Percentiles rank a stretch among this genome's conserved stretches.
These are phyloP conservation scores for Chironomus tentans DNA, from an alignment of 2,888 invertebrate species.

Conservation along the genomic window DNA sequence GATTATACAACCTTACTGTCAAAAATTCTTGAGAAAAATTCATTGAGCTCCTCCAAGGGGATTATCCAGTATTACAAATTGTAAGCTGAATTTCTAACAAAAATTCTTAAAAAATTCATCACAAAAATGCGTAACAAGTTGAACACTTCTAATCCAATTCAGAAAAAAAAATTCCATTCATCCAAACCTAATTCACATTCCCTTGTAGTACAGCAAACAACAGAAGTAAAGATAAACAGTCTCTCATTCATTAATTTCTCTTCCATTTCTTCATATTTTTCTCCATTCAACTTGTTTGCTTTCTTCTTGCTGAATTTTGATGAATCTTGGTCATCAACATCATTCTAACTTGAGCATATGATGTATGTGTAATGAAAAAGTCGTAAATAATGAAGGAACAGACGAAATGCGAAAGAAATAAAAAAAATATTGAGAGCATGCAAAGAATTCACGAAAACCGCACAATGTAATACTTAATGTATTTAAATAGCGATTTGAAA, in stretches of 20 bases:
- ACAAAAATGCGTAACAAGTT: too few species aligned
- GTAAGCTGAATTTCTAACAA: too few species aligned
- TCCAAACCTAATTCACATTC: too few species aligned
- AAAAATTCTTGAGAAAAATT: too few species aligned
- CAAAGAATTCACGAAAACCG: not conserved
- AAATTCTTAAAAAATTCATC: too few species aligned
- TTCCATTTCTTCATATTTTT: not conserved
- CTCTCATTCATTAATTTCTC: not conserved
- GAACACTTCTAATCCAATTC: too few species aligned
- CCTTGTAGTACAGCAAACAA: not conserved
- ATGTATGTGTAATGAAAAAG: slow-evolving; percentile 11
- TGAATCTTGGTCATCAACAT: slow-evolving; percentile 15
- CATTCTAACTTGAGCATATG: slow-evolving; percentile 5
- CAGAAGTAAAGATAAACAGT: not conserved
- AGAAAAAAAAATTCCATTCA: too few species aligned
- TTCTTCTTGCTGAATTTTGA: slow-evolving; percentile 3
- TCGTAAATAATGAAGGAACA: not conserved
- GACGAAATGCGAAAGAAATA: not conserved
- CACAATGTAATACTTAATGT: not conserved
- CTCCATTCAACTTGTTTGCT: not conserved
- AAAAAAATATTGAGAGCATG: not conserved
- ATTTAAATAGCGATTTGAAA: not conserved
- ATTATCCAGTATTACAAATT: too few species aligned
- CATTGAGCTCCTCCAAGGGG: too few species aligned
- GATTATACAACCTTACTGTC: too few species aligned